Conservation (phyloP, 2,797 vertebrate species). For the Acanthurus leucopareius region DNA sequence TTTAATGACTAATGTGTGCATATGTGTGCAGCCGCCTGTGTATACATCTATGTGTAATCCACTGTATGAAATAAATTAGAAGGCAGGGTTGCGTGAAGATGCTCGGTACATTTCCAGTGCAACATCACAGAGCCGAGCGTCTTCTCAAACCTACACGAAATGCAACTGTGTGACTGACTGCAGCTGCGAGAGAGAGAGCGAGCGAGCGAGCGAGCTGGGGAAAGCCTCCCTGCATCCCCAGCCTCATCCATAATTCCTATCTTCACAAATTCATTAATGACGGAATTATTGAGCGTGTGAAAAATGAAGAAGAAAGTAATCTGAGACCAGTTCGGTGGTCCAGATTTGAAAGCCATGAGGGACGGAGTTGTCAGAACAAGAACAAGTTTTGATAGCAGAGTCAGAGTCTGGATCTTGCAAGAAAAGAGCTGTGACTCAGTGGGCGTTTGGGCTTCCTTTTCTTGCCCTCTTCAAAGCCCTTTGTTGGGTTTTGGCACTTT, state of each 20-base stretch:
- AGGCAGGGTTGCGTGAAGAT: conserved; percentile 44
- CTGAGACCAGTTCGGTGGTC: conserved; percentile 25
- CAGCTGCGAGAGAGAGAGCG: conserved; percentile 25
- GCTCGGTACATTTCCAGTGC: conserved; percentile 22
- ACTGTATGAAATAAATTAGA: conserved; percentile 49
- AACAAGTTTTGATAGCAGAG: conserved; percentile 17
- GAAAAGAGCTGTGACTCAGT: conserved; percentile 25
- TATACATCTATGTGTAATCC: conserved; percentile 36
- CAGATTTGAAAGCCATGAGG: conserved; percentile 27
- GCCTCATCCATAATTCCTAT: conserved; percentile 70
- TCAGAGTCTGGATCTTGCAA: not conserved
- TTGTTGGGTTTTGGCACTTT: conserved; percentile 42
- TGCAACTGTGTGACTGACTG: conserved; percentile 51
- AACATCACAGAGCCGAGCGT: conserved; percentile 42
- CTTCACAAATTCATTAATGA: conserved; percentile 67
- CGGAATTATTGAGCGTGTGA: conserved; percentile 53
- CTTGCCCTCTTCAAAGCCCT: conserved; percentile 51
- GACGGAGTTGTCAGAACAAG: not conserved
- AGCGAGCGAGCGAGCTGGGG: not conserved
- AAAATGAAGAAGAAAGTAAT: conserved; percentile 37
- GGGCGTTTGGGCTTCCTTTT: conserved; percentile 24
- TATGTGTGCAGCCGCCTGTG: conserved; percentile 26
- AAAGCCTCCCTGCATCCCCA: conserved; percentile 62
- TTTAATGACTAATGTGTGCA: conserved; percentile 28
- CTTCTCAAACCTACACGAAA: conserved; percentile 18